Base-by-base conservation (phyloP, 2,888 invertebrate genomes). In the Ophion obscuratus region DNA sequence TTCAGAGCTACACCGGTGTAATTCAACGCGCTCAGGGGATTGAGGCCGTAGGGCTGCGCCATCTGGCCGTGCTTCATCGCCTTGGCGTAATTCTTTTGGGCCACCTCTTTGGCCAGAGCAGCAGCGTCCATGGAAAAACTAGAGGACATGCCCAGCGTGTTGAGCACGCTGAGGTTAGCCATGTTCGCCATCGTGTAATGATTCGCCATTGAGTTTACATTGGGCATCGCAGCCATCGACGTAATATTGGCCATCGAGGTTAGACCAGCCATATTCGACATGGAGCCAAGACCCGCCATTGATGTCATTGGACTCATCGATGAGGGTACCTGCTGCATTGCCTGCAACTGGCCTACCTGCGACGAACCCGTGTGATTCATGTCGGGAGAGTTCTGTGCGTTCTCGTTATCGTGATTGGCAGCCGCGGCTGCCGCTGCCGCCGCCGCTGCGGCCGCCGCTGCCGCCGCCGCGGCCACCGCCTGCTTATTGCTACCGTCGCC, bases 51-150 rank as follows among this genome's bases (percentile, higher is more conserved):
- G 44, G 61, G 88, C 64, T 93, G 93, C 0, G 88, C 93, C 47
- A 95, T 95, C 70, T 95, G 95, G 10, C 96, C 96, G 88, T 96
- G 93, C 91, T 96, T 96, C 71, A 97, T 95, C 17, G 96, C 97
- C 93, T 97, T 97, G 59, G 97, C 96, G 94, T 97, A 97, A 93
- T 96, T 97, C 94, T 97, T 97, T 93, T 97, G 97, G 61, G 97
- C 97, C 87, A 97, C 97, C 92, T 97, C 97, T 93, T 97, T 97
- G 91, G 97, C 97, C 88, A 97, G 94, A 67, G 96, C 95, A 75
- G 96, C 96, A 40, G 96, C 95, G 94, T 96, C 96, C 87, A 93
- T 89, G 20, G 88, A 81, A 2, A 88, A 77, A 68, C 82, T 86
- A 6, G 88, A 82, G 0, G 88, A 87, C 90, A 90, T 90, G 11